Percentiles rank a stretch among this genome's conserved stretches.
phyloP scores from a whole-genome alignment of 2,797 vertebrate species.

The Macroramphosus scolopax region DNA sequence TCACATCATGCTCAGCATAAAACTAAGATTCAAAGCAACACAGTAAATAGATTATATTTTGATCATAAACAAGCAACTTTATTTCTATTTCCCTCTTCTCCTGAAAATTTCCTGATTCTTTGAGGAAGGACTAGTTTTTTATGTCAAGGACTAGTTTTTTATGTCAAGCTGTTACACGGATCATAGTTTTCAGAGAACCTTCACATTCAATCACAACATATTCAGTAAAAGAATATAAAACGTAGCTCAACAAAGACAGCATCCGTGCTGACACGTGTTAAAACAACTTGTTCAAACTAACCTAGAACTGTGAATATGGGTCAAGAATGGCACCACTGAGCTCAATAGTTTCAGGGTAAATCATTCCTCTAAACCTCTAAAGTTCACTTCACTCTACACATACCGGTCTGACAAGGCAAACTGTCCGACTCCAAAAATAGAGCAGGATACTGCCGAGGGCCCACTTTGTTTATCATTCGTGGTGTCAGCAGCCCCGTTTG shows the following conservation, averaged over 20 bases:
- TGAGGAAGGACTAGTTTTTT: too few relatives aligned
- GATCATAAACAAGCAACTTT: too few relatives aligned
- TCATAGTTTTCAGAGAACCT: too few relatives aligned
- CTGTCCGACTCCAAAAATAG: conserved; percentile 70
- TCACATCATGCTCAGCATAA: too few relatives aligned
- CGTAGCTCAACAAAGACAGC: neutral
- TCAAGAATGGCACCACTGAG: conserved; percentile 24
- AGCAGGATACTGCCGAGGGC: conserved; percentile 36
- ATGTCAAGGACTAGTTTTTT: too few relatives aligned
- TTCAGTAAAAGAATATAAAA: too few relatives aligned
- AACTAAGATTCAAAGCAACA: too few relatives aligned
- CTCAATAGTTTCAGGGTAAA: conserved; percentile 36
- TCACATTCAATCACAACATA: too few relatives aligned
- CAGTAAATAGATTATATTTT: too few relatives aligned
- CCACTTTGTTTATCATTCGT: conserved; percentile 44
- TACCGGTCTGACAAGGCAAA: conserved; percentile 47
- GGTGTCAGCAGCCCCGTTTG: conserved; percentile 32
- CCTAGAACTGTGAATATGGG: conserved; percentile 24
- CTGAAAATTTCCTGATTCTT: conserved; percentile 48
- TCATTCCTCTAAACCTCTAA: conserved; percentile 39
- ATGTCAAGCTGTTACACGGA: conserved; percentile 49
- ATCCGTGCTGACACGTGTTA: neutral
- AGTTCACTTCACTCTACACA: conserved; percentile 53
- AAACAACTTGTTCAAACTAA: conserved; percentile 9
- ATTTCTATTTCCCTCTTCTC: conserved; percentile 58